Conservation (phyloP, 2,797 vertebrate genomes). For the Cichlasoma orientale region DNA sequence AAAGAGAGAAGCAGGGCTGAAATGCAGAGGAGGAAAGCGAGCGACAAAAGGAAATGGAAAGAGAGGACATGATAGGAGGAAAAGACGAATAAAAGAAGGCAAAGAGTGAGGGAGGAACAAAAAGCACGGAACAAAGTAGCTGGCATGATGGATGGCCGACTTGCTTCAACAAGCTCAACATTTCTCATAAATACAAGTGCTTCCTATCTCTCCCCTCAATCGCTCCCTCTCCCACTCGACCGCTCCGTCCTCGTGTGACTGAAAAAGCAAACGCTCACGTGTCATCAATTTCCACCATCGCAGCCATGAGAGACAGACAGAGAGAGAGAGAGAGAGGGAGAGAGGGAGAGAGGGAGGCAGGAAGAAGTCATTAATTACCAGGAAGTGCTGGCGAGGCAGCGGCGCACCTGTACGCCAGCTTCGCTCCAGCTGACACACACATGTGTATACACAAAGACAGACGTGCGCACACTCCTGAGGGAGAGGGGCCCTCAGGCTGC, state of each 20-base stretch:
- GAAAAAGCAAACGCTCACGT: conserved; percentile 55
- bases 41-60: neutral
- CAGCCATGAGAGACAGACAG: conserved; percentile 27
- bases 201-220: neutral
- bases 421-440: conserved; percentile 69
- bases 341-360: conserved; percentile 20
- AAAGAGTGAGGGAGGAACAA: neutral
- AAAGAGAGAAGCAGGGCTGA: neutral
- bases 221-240: conserved; percentile 15
- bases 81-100: conserved; percentile 6
- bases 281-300: conserved; percentile 61
- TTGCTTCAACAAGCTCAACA: neutral
- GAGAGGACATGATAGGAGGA: neutral
- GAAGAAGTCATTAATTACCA: conserved; percentile 77
- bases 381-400: conserved; percentile 73
- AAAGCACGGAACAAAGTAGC: conserved; percentile 11
- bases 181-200: neutral
- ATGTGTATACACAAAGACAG: conserved; percentile 29
- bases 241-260: conserved; percentile 52
- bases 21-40: conserved; percentile 5
- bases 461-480: conserved; percentile 46
- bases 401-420: conserved; percentile 75
- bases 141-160: conserved; percentile 16
- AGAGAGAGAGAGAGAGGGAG: conserved; percentile 25
- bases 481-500: conserved; percentile 51